Base-by-base conservation (phyloP, 1,140 invertebrate species). In the Phocides pigmalion region DNA sequence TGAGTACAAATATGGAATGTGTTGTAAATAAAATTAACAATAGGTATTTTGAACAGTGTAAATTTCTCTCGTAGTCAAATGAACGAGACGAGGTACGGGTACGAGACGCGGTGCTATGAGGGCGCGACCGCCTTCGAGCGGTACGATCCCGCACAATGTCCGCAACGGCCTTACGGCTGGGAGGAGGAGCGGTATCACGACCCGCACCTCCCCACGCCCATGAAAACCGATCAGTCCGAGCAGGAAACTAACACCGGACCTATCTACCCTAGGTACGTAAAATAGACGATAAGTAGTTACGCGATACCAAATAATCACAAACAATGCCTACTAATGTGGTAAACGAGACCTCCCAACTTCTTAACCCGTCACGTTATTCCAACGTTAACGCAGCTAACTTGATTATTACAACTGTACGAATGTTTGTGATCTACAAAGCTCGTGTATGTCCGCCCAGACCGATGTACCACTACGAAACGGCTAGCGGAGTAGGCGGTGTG, bases 391-490 rank as follows among this genome's bases (percentile, higher is more conserved):
- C 49, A 51, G 14, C 8, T 35, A 50, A 50, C 16, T 11, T 28
- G 20, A 28, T 42, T 12, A n/a, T n/a, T 1, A 42, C 14, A 28
- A 8, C 16, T 25, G 8, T 44, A 4, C 39, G 22, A 39, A 46
- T 46, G n/a, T 59, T 64, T 56, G 25, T 61, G 44, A 65, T 51
- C 62, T 53, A 46, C 51, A 70, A 66, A 65, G 62, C 28, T 71
- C 64, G 54, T 66, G 41, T 71, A 67, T 76, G 63, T 78, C 54
- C 67, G 64, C 74, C 67, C 84, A 95, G 96, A 84, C 95, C 96
- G 62, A 95, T 96, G 93, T 96, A 96, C 90, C 95, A 96, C 79
- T 96, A 96, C 84, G 95, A 96, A 67, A 91, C 93, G 35, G 92
- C 92, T 76, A 90, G 93, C 79, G 93, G 91, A 63, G 93, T 93